phyloP scores from a whole-genome alignment of 2,797 vertebrate species.

The Melanotaenia trifasciata region DNA sequence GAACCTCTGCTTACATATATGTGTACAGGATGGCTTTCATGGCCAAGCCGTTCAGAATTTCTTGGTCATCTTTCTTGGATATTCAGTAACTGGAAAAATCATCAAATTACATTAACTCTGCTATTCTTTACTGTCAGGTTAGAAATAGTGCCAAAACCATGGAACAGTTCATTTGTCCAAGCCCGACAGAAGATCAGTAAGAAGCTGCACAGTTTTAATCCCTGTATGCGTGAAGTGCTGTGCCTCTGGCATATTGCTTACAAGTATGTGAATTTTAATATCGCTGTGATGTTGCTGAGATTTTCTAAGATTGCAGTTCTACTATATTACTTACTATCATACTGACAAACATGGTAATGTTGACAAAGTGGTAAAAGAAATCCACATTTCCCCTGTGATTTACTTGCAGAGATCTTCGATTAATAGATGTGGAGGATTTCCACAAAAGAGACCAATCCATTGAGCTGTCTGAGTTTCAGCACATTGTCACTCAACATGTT shows the following conservation, averaged over 20 bases:
- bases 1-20: background rate
- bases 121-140: constrained; percentile 76
- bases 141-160: constrained; percentile 86
- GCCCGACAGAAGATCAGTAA: constrained; percentile 77
- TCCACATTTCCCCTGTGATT: constrained; percentile 1
- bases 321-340: background rate
- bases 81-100: background rate
- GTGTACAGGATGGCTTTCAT: background rate
- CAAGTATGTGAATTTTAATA: constrained; percentile 77
- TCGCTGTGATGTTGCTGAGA: background rate
- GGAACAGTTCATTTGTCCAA: constrained; percentile 85
- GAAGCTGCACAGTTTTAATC: constrained; percentile 86
- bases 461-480: constrained; percentile 86
- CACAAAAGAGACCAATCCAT: constrained; percentile 81
- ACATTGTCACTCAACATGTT: constrained; percentile 81
- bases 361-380: background rate
- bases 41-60: background rate
- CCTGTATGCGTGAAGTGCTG: constrained; percentile 84
- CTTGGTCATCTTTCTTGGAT: background rate
- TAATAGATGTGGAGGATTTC: constrained; percentile 86
- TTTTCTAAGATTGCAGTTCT: background rate
- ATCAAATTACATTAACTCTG: background rate
- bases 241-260: constrained; percentile 86
- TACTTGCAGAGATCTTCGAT: constrained; percentile 84
- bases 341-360: background rate